phyloP scores from a whole-genome alignment of 2,888 invertebrate genomes.

The Nomada flava region DNA sequence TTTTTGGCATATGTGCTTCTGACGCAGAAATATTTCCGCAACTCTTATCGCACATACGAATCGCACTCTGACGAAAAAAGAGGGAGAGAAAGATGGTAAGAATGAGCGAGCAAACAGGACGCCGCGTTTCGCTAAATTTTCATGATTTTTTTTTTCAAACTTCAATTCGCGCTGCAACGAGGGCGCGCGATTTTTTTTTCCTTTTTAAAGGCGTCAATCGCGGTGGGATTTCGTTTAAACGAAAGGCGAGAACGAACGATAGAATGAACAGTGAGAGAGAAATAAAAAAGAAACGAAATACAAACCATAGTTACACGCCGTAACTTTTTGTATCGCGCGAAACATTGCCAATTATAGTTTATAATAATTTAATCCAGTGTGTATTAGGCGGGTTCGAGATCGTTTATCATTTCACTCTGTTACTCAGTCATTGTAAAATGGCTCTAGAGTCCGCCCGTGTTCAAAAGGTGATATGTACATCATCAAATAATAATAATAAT shows the following conservation, averaged over 20 bases:
- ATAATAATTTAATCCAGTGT: conserved; percentile 35
- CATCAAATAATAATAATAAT: conserved; percentile 45
- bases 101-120: background rate
- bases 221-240: background rate
- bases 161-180: background rate
- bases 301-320: conserved; percentile 13
- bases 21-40: background rate
- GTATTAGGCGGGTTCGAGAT: conserved; percentile 40
- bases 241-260: background rate
- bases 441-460: conserved; percentile 57
- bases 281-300: background rate
- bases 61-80: background rate
- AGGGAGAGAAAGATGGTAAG: background rate
- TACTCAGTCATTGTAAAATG: conserved; percentile 29
- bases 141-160: conserved; percentile 19
- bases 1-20: background rate
- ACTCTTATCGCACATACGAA: conserved; percentile 14
- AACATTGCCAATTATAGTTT: conserved; percentile 54
- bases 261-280: background rate
- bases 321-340: conserved; percentile 32
- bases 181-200: background rate
- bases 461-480: conserved; percentile 53
- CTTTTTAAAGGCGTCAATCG: background rate
- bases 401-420: conserved; percentile 31
- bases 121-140: conserved; percentile 15